Percentiles rank a stretch among this genome's conserved stretches.
These are phyloP conservation scores for Notiomystis cincta DNA, from an alignment of 2,113 vertebrate species.

Conservation along the genomic window DNA sequence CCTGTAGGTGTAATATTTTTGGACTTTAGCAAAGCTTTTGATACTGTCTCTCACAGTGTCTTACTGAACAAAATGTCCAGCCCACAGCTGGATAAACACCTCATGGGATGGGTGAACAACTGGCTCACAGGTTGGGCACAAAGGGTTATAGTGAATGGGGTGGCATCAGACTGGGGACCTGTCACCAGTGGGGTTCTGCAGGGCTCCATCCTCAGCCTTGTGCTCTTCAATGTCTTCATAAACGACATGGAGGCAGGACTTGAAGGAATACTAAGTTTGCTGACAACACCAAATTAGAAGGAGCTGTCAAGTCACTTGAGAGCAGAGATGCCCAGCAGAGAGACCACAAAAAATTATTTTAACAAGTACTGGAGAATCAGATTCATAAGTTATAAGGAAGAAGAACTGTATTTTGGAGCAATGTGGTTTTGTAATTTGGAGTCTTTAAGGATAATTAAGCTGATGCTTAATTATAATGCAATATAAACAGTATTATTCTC, in stretches of 20 bases:
- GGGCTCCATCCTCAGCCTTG: not conserved
- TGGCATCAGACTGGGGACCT: not conserved
- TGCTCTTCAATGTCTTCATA: not conserved
- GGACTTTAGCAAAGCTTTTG: not conserved
- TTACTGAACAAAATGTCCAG: not conserved
- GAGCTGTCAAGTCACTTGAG: not conserved
- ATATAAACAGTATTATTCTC: not conserved
- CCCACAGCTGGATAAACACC: not conserved
- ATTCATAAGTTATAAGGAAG: not conserved
- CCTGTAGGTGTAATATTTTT: not conserved
- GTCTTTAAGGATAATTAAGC: not conserved
- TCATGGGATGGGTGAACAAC: not conserved
- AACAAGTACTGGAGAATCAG: not conserved
- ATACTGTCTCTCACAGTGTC: not conserved
- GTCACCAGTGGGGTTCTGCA: not conserved
- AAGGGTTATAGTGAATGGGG: not conserved
- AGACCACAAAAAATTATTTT: not conserved
- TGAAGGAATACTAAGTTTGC: not conserved
- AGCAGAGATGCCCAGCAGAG: not conserved
- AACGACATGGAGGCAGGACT: not conserved
- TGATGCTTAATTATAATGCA: not conserved
- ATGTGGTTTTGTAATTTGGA: not conserved
- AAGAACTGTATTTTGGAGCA: not conserved
- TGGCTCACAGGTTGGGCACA: fast-evolving
- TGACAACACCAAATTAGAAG: not conserved